Evolutionary conservation across 2,888 invertebrate genomes (phyloP), one percentile per base, ranked within the genome.

Genomic region (Scaptomyza polygonia): DNA sequence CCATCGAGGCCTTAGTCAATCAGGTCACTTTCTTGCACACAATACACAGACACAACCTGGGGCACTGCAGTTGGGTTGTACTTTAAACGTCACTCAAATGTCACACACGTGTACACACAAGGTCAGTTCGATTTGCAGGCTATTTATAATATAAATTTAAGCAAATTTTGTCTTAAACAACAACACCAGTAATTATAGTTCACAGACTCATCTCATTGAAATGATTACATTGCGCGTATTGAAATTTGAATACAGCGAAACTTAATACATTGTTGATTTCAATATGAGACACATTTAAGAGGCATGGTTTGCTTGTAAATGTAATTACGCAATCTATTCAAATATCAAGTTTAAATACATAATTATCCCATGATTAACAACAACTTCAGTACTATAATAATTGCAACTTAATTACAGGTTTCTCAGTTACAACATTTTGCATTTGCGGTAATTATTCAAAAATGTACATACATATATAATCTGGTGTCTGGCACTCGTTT

Each of bases 21-120:
- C 72, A 59, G 71, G 65, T 72, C 76, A 72, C 70, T 53, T 56
- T 64, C 42, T 45, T 59, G 71, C 7, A 7, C 36, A 36, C 14
- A 39, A 39, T 9, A 36, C 8, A 36, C 36, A 8, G 2, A 36
- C 39, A 39, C 16, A 53, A 51, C 54, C 39, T 39, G 18, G 39
- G 55, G 53, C 68, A 16, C 29, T 25, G 27, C 48, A 42, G 32
- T 32, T 45, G 34, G 21, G 18, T 29, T 25, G 8, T 25, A 36
- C 42, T 48, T 39, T 14, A 3, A 48, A 53, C 47, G 54, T 34
- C 36, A 56, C 48, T 68, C 29, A 70, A 55, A 52, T 64, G 42
- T 47, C 49, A 32, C 45, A 62, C 18, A 52, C 9, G 12, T 14
- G 11, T 8, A 0, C 30, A 14, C 9, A 27, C 11, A 45, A 32